Evolutionary conservation across 2,888 invertebrate genomes (phyloP), one percentile per base, ranked within the genome.

Genomic region (Cephus nigrinus): DNA sequence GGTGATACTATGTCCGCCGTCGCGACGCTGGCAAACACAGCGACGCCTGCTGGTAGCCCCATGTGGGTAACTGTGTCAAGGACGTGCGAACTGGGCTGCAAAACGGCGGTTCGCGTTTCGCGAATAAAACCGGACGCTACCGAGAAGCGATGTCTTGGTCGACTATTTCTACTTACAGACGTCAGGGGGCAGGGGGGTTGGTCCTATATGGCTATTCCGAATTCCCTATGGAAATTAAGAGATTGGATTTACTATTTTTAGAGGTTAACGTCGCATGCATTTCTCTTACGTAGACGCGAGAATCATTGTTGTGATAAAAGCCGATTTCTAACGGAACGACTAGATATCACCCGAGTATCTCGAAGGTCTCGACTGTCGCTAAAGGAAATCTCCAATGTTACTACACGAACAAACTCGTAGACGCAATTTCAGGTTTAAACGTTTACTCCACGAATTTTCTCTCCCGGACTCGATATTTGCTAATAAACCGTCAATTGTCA

Each of bases 51-150:
- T 82, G 78, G 77, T 87, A 71, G 85, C 86, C 86, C 89, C 88
- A 91, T 91, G 89, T 90, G 88, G 91, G 90, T 91, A 92, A 91
- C 86, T 88, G 89, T 92, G 92, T 91, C 92, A 92, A 92, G 92
- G 92, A 89, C 92, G 89, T 90, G 91, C 89, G 91, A 91, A 91
- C 89, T 91, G 87, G 90, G 89, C 88, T 89, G 88, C 88, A 87
- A 88, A 88, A 86, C 87, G 88, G 82, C 84, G 87, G 82, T 85
- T 84, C 83, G 84, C 85, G 85, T 86, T 87, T 88, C 85, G 84
- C 83, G 84, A 55, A 55, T 55, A 23, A 23, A 23, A 55, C 55
- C 55, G 23, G 55, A 55, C 55, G 55, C 55, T 55, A 55, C 55
- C 55, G 9, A 55, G 55, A 55, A 55, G 55, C 55, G 23, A 55